Evolutionary conservation across 2,888 invertebrate species (phyloP), one percentile per base, ranked within the genome.

Genomic region (Myathropa florea): DNA sequence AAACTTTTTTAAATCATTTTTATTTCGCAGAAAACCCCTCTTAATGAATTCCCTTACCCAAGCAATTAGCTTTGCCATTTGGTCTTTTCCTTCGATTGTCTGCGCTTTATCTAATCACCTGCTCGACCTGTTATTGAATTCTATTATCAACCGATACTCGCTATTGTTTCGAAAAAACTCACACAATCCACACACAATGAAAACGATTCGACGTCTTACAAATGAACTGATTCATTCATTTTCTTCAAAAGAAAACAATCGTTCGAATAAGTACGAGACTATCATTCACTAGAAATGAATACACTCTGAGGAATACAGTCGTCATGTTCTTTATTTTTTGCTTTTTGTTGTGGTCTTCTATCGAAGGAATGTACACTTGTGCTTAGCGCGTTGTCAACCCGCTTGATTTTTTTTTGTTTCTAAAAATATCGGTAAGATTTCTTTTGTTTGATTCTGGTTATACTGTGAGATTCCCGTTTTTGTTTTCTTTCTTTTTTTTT

Each of bases 41-140:
- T 7, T n/a, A 46, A 18, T 18, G 18, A 46, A 46, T 18, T 46
- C 46, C 1, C 46, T 46, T 46, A 46, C 18, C 46, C 18, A 18
- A 46, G 46, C 46, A 46, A 46, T 46, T 46, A 46, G 18, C 46
- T 46, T 46, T 46, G 46, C 46, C 46, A 46, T 46, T 46, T 46
- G 46, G 46, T 46, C 18, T 7, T 46, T 18, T 18, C 46, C 18
- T 18, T 46, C 46, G 46, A 46, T 46, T 46, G 46, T 46, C 46
- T 46, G 46, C 46, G 46, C 46, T 46, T 63, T 75, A 81, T 75
- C 68, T 63, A 75, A 75, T 81, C 75, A 70, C 79, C 23, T 65
- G 64, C 4, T 23, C 39, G 64, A 78, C 75, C 68, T 57, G 60
- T 75, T 81, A 36, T 10, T 75, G 68, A 46, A 55, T 57, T 68